phyloP scores from a whole-genome alignment of 2,113 vertebrate genomes.

The Microcebus lehilahytsara region DNA sequence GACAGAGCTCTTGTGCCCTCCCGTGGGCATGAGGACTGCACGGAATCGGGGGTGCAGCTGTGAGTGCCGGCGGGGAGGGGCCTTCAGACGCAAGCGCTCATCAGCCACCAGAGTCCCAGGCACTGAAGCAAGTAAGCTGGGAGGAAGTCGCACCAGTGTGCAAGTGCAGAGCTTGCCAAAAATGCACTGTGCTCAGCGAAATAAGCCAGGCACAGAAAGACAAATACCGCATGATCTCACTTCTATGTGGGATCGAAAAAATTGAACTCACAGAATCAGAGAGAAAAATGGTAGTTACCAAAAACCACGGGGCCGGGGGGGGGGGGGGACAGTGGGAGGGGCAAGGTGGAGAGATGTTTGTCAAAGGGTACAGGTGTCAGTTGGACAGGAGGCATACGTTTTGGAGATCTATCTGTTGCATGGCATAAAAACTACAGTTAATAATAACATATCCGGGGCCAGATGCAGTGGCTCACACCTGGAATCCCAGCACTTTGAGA shows the following conservation, averaged over 20 bases:
- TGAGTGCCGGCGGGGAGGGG: neutral
- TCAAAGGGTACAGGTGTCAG: neutral
- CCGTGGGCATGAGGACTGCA: neutral
- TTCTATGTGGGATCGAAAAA: neutral
- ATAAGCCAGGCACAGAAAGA: neutral
- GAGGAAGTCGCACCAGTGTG: neutral
- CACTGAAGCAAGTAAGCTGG: neutral
- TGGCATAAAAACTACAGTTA: neutral
- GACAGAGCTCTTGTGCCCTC: neutral
- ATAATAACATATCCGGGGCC: neutral
- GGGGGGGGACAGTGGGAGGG: too few species aligned
- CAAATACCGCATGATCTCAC: neutral
- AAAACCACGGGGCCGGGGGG: neutral
- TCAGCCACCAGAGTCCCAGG: neutral
- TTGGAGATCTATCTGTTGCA: neutral
- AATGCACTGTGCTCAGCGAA: neutral
- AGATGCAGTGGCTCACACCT: neutral
- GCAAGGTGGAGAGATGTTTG: neutral
- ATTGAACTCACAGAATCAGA: neutral
- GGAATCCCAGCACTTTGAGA: neutral
- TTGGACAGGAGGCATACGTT: neutral
- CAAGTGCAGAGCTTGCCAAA: neutral
- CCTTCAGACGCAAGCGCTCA: neutral
- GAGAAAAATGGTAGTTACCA: neutral
- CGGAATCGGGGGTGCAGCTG: neutral